Conservation (phyloP, 92 coral and sea anemone species). For the Phenganax marumi region DNA sequence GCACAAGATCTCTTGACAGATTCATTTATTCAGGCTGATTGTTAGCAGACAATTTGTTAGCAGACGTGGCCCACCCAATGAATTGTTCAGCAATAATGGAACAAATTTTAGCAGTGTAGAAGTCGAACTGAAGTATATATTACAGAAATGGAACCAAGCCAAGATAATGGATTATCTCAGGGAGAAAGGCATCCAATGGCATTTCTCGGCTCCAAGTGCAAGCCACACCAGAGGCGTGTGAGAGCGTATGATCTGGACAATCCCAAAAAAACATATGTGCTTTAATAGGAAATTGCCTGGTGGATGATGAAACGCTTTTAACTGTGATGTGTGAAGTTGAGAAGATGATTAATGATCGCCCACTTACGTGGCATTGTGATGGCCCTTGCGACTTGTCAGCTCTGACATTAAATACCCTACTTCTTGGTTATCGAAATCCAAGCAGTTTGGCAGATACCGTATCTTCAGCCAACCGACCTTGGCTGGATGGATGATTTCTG, state of each 20-base stretch:
- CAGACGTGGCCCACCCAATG: slow-evolving; percentile 41
- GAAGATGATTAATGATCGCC: too few species aligned
- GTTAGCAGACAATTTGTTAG: slow-evolving; percentile 44
- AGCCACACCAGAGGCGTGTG: slow-evolving; percentile 59
- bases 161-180: slow-evolving; percentile 26
- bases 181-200: slow-evolving; percentile 30
- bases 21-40: too few species aligned
- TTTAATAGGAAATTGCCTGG: slow-evolving; percentile 36
- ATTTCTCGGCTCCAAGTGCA: too few species aligned
- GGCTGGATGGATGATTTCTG: slow-evolving; percentile 32
- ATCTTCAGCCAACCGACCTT: slow-evolving; percentile 10
- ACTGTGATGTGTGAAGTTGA: too few species aligned
- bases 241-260: slow-evolving; percentile 54
- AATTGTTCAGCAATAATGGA: slow-evolving; percentile 46
- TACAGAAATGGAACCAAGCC: slow-evolving; percentile 43
- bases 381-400: slow-evolving; percentile 50
- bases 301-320: too few species aligned
- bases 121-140: slow-evolving; percentile 38
- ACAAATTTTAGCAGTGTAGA: slow-evolving; percentile 47
- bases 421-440: too few species aligned
- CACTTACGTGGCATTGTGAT: slow-evolving; percentile 36
- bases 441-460: slow-evolving; percentile 13
- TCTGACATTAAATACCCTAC: slow-evolving; percentile 49
- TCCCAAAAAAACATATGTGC: slow-evolving; percentile 41
- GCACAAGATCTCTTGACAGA: slow-evolving; percentile 44